Base-by-base conservation (phyloP, 2,888 invertebrate genomes). In the Netelia inedita region DNA sequence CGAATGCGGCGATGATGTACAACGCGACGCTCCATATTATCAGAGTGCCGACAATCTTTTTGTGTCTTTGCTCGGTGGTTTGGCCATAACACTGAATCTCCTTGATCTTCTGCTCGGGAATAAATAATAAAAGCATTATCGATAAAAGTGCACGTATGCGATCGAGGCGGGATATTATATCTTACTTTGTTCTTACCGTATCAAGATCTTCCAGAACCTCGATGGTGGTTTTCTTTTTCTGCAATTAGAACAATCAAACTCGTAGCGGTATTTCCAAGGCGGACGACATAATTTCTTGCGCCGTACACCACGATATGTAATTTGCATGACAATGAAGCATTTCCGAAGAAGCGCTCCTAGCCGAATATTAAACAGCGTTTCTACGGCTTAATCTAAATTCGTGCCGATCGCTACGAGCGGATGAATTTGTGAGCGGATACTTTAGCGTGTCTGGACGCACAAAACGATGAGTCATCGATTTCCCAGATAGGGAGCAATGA, bases 41-140 rank as follows among this genome's bases (percentile, higher is more conserved):
- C 74, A 98, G 96, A 89, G 96, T 96, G 59, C 97, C 97, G 69
- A 98, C 96, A 86, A 98, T 96, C 71, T 96, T 96, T 92, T 97
- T 97, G 93, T 97, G 97, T 61, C 95, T 95, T 91, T 97, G 96
- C 92, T 98, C 97, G 23, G 98, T 98, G 91, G 95, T 96, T 73
- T 96, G 95, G 19, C 97, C 96, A 94, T 97, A 97, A 91, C 96
- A 95, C 92, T 98, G 97, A 79, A 98, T 97, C 50, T 95, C 95
- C 89, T 96, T 96, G 73, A 98, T 98, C 92, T 98, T 96, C 94
- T 95, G 88, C 66, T 66, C 90, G 88, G 63, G 74, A 75, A 88
- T 87, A 88, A 82, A 86, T 69, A 79, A 75, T 59, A 11, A 71
- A 72, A 23, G 8, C 23, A 14, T 61, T 63, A 1, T 68, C 28